These are phyloP conservation scores for Crocidura indochinensis DNA, from an alignment of 2,797 vertebrate species.

Conservation along the genomic window DNA sequence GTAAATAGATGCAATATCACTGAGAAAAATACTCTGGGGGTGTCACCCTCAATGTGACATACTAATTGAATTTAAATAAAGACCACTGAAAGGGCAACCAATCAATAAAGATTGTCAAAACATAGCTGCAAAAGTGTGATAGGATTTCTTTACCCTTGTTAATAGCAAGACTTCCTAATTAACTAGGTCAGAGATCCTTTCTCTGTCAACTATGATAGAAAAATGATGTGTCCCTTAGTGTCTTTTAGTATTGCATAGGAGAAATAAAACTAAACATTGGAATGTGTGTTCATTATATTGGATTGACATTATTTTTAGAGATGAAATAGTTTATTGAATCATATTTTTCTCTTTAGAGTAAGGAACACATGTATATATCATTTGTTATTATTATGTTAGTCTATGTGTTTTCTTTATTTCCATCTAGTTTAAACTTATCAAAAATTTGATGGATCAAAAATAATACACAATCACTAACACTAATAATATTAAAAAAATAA, in stretches of 20 bases:
- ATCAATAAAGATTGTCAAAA: background rate
- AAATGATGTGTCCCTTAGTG: background rate
- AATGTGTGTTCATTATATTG: background rate
- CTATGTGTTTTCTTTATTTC: background rate
- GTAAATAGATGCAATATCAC: background rate
- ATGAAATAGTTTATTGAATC: background rate
- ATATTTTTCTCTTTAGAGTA: background rate
- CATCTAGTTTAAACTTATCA: background rate
- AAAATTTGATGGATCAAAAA: background rate
- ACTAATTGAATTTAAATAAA: constrained; percentile 12
- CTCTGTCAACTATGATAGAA: background rate
- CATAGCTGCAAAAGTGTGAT: background rate
- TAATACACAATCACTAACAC: background rate
- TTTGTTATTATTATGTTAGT: background rate
- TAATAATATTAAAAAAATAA: background rate
- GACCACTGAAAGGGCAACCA: background rate
- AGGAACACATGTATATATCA: background rate
- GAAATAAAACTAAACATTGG: background rate
- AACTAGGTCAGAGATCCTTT: background rate
- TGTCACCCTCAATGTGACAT: background rate
- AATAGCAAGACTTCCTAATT: background rate
- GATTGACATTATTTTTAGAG: background rate
- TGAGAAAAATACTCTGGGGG: background rate
- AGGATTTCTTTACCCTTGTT: background rate
- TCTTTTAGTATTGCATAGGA: background rate